Percentiles rank a stretch among this genome's conserved stretches.
Conservation (phyloP, 1,140 invertebrate genomes). For the Meloidogyne exigua region DNA sequence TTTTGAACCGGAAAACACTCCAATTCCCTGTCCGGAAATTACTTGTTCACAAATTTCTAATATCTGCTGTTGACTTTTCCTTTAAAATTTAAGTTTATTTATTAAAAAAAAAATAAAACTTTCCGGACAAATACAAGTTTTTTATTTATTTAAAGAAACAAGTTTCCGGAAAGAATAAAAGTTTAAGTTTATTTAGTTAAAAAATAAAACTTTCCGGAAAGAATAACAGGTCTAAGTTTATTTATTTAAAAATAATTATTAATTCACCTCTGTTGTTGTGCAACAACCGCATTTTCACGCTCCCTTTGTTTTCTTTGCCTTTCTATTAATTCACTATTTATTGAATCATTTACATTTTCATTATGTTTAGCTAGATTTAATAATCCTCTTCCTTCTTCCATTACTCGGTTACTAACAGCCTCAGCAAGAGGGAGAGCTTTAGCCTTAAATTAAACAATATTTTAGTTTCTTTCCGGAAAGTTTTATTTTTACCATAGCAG, state of each 20-base stretch:
- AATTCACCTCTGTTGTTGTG: conserved; percentile 31
- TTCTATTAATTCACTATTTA: conserved; percentile 4
- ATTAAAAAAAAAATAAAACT: no score
- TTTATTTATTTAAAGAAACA: no score
- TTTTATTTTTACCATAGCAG: conserved; percentile 13
- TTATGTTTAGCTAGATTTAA: neutral
- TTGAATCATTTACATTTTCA: neutral
- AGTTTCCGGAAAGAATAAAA: no score
- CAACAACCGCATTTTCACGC: conserved; percentile 14
- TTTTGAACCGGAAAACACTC: conserved; percentile 90
- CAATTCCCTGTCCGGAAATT: conserved; percentile 89
- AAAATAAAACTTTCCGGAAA: no score
- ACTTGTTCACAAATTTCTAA: conserved; percentile 83
- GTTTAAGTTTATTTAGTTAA: no score
- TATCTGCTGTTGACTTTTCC: conserved; percentile 70
- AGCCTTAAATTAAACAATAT: conserved; percentile 35
- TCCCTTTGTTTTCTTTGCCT: neutral
- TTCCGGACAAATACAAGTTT: no score
- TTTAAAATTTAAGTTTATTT: conserved; percentile 50
- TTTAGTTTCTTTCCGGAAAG: neutral
- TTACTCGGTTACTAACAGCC: conserved; percentile 55
- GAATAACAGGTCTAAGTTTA: no score
- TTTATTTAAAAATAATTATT: no score
- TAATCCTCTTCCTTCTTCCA: conserved; percentile 41
- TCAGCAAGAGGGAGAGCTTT: conserved; percentile 60